A percentile compares a stretch with the other conserved stretches of the same genome.
Evolutionary conservation across 2,888 invertebrate species (phyloP).

Genomic region (Ditula angustiorana): DNA sequence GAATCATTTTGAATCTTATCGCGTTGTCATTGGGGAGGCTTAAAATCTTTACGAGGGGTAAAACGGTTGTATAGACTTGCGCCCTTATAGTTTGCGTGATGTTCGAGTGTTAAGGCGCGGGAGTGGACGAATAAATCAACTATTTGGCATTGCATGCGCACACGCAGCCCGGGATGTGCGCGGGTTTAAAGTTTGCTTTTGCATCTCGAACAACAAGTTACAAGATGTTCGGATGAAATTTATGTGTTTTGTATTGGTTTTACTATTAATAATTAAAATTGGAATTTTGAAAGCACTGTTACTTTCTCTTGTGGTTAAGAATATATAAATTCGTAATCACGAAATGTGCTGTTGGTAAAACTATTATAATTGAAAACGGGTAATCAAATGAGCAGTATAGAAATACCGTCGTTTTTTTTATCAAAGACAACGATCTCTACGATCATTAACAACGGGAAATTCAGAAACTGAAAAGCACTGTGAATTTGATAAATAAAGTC

Average conservation of each 20-base stretch:
- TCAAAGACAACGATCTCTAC: too few species aligned
- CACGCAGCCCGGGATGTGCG: conserved; percentile 23
- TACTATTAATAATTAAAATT: too few species aligned
- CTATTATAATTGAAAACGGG: too few species aligned
- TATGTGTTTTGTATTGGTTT: too few species aligned
- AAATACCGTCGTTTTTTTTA: too few species aligned
- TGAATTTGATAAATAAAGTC: too few species aligned
- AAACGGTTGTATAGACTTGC: conserved; percentile 3
- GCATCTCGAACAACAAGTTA: conserved; percentile 33
- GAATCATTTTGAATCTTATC: not conserved
- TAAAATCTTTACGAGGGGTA: not conserved
- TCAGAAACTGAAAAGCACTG: too few species aligned
- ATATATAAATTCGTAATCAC: too few species aligned
- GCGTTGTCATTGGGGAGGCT: not conserved
- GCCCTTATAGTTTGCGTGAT: conserved; percentile 36
- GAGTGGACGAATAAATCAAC: conserved; percentile 76
- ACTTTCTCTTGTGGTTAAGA: too few species aligned
- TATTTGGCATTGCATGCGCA: conserved; percentile 66
- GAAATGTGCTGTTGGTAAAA: too few species aligned
- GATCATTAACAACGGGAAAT: too few species aligned
- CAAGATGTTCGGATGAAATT: conserved; percentile 37
- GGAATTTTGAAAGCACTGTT: not conserved
- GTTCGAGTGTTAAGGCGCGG: conserved; percentile 57
- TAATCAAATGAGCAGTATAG: too few species aligned
- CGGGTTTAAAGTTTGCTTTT: conserved; percentile 33